Percentiles rank a stretch among this genome's conserved stretches.
Evolutionary conservation across 2,113 vertebrate species (phyloP).

Genomic region (Pantherophis guttatus): DNA sequence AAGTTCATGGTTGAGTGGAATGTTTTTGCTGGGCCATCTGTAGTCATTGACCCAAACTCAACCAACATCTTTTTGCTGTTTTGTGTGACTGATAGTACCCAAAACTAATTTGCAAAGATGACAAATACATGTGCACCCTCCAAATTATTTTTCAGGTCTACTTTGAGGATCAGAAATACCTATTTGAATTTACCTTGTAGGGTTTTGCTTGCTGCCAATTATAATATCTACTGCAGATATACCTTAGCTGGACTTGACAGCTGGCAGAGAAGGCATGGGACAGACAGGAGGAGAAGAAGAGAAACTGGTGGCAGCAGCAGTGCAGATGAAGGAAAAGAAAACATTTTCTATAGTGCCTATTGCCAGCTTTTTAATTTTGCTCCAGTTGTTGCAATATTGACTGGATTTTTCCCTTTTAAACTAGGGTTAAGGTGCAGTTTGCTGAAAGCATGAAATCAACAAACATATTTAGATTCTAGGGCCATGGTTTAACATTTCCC

Average conservation of each 20-base stretch:
- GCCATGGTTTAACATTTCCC: not conserved
- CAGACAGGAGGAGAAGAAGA: not conserved
- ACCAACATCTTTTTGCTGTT: not conserved
- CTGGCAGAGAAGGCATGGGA: not conserved
- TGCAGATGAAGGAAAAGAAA: not conserved
- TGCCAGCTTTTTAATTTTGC: not conserved
- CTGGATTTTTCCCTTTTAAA: not conserved
- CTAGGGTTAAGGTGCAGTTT: not conserved
- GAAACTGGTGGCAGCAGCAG: not conserved
- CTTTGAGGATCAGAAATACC: not conserved
- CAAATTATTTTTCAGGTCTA: not conserved
- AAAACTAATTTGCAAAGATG: not conserved
- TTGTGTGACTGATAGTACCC: not conserved
- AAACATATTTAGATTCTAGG: not conserved
- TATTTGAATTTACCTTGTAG: not conserved
- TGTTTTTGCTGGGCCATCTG: not conserved
- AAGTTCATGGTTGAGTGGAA: not conserved
- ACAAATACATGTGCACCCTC: not conserved
- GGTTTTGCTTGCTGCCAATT: not conserved
- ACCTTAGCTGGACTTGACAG: conserved; percentile 3
- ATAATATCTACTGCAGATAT: not conserved
- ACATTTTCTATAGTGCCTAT: not conserved
- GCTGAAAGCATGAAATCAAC: not conserved
- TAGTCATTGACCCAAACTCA: not conserved
- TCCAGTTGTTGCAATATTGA: not conserved